phyloP scores from a whole-genome alignment of 2,797 vertebrate species.

The Epinephelus coioides region DNA sequence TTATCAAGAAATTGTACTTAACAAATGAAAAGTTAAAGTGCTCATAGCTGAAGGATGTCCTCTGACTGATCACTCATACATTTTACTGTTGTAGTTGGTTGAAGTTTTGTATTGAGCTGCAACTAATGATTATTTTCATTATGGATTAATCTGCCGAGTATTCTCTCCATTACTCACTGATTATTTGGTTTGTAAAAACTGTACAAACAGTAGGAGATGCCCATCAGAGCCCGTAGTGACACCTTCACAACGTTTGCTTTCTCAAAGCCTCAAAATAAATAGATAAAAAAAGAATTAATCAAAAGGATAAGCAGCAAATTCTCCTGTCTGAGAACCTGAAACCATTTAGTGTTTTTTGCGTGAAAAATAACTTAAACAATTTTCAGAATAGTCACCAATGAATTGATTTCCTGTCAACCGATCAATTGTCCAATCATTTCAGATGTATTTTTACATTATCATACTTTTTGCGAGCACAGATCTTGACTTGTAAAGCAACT shows the following conservation, averaged over 20 bases:
- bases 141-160: no score
- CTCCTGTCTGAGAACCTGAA: rapidly evolving
- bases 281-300: background rate
- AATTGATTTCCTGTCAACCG: background rate
- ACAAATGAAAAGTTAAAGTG: background rate
- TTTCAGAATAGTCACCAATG: no score
- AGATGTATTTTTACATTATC: background rate
- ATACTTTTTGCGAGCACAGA: no score
- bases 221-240: background rate
- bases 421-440: background rate
- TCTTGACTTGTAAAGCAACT: background rate
- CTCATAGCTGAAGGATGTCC: background rate
- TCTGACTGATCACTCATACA: background rate
- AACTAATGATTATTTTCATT: background rate
- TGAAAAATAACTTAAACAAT: no score
- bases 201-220: background rate
- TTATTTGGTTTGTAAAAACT: background rate
- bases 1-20: background rate
- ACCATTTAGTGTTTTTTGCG: background rate
- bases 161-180: background rate
- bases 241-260: background rate
- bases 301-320: background rate
- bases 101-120: no score
- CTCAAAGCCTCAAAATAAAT: background rate
- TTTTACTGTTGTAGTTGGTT: background rate